Percentiles rank a stretch among this genome's conserved stretches.
phyloP scores from a whole-genome alignment of 2,888 invertebrate species.

The Melitaea athalia region DNA sequence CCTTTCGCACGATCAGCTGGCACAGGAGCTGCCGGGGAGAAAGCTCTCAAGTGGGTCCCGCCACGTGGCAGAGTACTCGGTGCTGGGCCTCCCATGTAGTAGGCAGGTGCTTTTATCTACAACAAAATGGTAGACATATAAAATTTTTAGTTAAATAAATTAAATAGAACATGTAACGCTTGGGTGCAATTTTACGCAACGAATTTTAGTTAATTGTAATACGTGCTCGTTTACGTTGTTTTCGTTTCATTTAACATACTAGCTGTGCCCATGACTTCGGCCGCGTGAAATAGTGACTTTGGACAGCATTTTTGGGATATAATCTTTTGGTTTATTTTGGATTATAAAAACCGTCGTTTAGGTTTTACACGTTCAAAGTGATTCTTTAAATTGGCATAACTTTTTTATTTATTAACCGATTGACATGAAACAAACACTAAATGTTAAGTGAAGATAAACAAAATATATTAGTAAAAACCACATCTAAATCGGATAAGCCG shows the following conservation, averaged over 20 bases:
- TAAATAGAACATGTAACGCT: neutral
- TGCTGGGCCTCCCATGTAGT: conserved; percentile 85
- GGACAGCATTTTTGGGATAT: too few species aligned
- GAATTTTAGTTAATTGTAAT: conserved; percentile 15
- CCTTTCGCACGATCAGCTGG: conserved; percentile 83
- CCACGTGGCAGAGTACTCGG: conserved; percentile 86
- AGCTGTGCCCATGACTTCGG: too few species aligned
- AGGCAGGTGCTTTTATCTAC: conserved; percentile 83
- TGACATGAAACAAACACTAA: too few species aligned
- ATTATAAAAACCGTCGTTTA: too few species aligned
- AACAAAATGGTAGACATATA: conserved; percentile 10
- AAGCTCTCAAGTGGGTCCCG: conserved; percentile 84
- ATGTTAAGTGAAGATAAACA: too few species aligned
- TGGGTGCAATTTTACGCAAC: neutral
- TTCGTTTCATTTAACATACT: neutral
- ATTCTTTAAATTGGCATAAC: too few species aligned
- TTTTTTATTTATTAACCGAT: too few species aligned
- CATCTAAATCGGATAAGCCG: too few species aligned
- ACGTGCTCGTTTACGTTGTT: neutral
- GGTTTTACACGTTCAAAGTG: too few species aligned
- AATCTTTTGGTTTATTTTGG: too few species aligned
- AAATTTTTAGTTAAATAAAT: neutral
- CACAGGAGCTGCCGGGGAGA: conserved; percentile 84
- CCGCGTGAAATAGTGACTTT: too few species aligned
- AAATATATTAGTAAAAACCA: too few species aligned